Percentiles rank a stretch among this genome's conserved stretches.
phyloP scores from a whole-genome alignment of 2,888 invertebrate genomes.

The Melinaea marsaeus region DNA sequence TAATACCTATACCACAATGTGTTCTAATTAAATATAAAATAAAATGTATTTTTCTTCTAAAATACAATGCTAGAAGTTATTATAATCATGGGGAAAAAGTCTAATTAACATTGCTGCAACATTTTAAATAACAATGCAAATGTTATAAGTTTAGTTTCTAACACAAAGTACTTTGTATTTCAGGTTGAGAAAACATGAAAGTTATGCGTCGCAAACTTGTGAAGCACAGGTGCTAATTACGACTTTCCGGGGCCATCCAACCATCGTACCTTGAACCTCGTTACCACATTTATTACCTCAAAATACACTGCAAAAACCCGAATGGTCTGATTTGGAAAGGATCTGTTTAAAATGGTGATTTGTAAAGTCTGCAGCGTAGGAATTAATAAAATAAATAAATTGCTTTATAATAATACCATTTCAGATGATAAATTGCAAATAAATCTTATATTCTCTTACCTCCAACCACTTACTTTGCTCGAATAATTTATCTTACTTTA shows the following conservation, averaged over 20 bases:
- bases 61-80: no score
- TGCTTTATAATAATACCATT: not conserved
- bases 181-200: conserved; percentile 35
- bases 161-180: conserved; percentile 23
- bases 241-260: conserved; percentile 40
- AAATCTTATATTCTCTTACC: not conserved
- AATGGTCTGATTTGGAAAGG: conserved; percentile 4
- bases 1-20: no score
- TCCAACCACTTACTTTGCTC: not conserved
- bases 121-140: conserved; percentile 11
- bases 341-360: conserved; percentile 13
- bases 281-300: conserved; percentile 23
- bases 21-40: no score
- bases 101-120: no score
- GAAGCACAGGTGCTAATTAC: conserved; percentile 65
- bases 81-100: no score
- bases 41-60: no score
- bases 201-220: conserved; percentile 53
- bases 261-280: conserved; percentile 40
- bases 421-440: not conserved
- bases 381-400: conserved; percentile 3
- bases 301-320: conserved; percentile 10
- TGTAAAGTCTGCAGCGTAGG: not conserved
- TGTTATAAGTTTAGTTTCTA: conserved; percentile 21
- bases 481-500: not conserved